These are phyloP conservation scores for Clitarchus hookeri DNA, from an alignment of 2,888 invertebrate species.

Conservation along the genomic window DNA sequence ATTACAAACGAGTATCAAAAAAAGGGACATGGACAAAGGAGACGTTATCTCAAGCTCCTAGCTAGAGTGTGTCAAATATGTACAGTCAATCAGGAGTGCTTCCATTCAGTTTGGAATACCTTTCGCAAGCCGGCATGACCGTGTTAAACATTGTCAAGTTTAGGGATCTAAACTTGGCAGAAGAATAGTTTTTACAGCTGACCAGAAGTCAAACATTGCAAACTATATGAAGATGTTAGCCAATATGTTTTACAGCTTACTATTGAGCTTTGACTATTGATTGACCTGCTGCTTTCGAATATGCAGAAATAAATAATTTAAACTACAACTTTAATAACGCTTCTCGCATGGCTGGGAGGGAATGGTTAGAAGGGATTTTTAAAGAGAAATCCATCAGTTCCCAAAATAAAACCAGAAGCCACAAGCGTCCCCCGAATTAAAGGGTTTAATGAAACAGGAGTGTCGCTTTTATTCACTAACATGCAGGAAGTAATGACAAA, in stretches of 20 bases:
- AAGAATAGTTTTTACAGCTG: neutral
- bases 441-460: neutral
- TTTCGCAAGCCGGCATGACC: constrained; percentile 5
- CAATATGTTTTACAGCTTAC: neutral
- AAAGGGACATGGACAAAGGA: neutral
- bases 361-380: neutral
- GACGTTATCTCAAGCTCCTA: neutral
- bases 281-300: neutral
- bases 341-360: neutral
- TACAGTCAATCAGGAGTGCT: neutral
- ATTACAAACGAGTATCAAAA: neutral
- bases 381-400: neutral
- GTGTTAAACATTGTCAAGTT: neutral
- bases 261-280: neutral
- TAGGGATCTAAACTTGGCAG: neutral
- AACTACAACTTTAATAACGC: neutral
- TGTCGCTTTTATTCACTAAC: neutral
- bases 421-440: neutral
- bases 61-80: neutral
- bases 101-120: neutral
- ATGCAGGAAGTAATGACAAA: neutral
- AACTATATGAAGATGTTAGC: neutral
- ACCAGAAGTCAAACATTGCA: neutral
- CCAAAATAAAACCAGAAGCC: neutral
- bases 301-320: neutral